phyloP scores from a whole-genome alignment of 2,113 vertebrate species.

The Antennarius striatus region DNA sequence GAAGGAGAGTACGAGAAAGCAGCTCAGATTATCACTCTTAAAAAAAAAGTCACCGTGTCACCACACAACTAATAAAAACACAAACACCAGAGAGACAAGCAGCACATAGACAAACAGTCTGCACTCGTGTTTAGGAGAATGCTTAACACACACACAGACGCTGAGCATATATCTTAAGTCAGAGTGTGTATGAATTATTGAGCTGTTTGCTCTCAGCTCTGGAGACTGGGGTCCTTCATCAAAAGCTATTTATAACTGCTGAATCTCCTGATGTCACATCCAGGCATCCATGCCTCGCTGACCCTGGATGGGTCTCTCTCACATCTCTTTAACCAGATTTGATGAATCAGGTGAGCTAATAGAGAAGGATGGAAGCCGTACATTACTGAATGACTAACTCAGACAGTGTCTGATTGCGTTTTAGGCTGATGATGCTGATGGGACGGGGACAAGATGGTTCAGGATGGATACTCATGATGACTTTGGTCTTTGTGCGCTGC shows the following conservation, averaged over 20 bases:
- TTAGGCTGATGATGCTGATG: conserved; percentile 34
- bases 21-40: not conserved
- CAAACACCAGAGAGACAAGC: not conserved
- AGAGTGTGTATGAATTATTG: conserved; percentile 78
- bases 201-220: conserved; percentile 72
- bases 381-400: conserved; percentile 17
- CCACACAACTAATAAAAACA: conserved; percentile 6
- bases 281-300: conserved; percentile 51
- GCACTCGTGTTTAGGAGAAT: not conserved
- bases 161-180: conserved; percentile 50
- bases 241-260: conserved; percentile 78
- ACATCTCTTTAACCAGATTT: conserved; percentile 32
- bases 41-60: not conserved
- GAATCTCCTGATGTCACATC: conserved; percentile 56
- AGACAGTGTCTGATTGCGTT: not conserved
- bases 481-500: conserved; percentile 33
- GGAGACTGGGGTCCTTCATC: conserved; percentile 44
- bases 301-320: conserved; percentile 22
- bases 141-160: conserved; percentile 14
- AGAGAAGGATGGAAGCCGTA: not conserved
- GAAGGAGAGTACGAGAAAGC: conserved; percentile 15
- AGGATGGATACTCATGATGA: conserved; percentile 30
- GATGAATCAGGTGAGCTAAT: conserved; percentile 42
- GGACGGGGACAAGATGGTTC: not conserved
- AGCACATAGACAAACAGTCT: not conserved